These are phyloP conservation scores for Macroglossus sobrinus DNA, from an alignment of 2,113 vertebrate species.

Conservation along the genomic window DNA sequence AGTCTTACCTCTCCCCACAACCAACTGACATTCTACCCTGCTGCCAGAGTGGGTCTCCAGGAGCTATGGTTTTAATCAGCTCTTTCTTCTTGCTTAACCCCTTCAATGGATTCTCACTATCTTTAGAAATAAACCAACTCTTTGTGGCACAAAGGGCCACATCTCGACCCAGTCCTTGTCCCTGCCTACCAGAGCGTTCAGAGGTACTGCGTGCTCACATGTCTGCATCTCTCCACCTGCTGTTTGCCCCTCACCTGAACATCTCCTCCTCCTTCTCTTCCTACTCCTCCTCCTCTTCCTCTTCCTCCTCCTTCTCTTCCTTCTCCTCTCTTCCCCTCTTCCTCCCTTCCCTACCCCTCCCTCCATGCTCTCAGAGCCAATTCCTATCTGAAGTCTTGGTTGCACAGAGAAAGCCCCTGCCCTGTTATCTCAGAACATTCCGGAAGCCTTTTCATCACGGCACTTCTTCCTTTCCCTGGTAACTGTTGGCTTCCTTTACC, in stretches of 20 bases:
- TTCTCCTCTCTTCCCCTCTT: too few relatives aligned
- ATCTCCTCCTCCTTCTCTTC: accelerated
- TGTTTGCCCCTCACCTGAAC: neutral
- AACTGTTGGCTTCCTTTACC: neutral
- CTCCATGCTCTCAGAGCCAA: neutral
- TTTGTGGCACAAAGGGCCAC: neutral
- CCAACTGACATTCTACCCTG: neutral
- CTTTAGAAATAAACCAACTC: neutral
- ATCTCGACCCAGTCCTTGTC: too few relatives aligned
- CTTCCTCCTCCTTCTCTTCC: too few relatives aligned
- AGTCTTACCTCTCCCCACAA: neutral
- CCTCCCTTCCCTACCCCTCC: accelerated
- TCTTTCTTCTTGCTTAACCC: neutral
- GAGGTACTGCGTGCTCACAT: accelerated
- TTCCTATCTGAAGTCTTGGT: neutral
- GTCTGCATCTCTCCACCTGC: neutral
- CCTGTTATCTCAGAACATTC: neutral
- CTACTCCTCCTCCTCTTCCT: too few relatives aligned
- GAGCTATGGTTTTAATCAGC: neutral
- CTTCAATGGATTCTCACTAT: neutral
- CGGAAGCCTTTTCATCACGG: accelerated
- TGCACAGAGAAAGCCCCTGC: neutral
- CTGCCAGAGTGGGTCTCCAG: neutral
- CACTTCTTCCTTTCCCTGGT: neutral
- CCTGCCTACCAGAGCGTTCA: neutral